These are phyloP conservation scores for Pyrochroa serraticornis DNA, from an alignment of 2,888 invertebrate genomes.

Conservation along the genomic window DNA sequence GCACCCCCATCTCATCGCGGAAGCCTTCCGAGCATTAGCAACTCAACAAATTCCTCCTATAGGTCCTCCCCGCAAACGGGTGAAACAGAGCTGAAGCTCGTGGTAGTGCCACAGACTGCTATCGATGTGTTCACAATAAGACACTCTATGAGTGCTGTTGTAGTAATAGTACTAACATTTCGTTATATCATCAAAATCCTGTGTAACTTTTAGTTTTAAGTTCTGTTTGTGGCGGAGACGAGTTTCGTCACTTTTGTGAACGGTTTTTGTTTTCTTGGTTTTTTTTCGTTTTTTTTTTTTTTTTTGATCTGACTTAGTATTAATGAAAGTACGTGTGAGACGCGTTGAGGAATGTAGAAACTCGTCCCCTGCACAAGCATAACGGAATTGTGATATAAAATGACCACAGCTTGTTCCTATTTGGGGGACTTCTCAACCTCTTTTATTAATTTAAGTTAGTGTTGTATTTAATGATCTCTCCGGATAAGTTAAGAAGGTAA, in stretches of 20 bases:
- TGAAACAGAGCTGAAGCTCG: conserved; percentile 79
- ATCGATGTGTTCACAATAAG: conserved; percentile 50
- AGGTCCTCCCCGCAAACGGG: conserved; percentile 94
- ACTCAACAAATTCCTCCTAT: conserved; percentile 99
- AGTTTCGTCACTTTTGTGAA: conserved; percentile 36
- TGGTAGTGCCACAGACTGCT: conserved; percentile 50
- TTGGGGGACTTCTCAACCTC: conserved; percentile 53
- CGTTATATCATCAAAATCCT: conserved; percentile 32
- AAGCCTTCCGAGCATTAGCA: conserved; percentile 97
- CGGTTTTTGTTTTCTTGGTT: too few species aligned
- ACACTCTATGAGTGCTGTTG: conserved; percentile 45
- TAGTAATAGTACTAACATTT: conserved; percentile 30
- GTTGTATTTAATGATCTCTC: conserved; percentile 53
- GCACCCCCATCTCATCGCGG: conserved; percentile 97
- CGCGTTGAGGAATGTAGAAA: conserved; percentile 8
- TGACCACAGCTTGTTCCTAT: conserved; percentile 56
- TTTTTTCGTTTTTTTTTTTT: too few species aligned
- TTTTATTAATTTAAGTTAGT: conserved; percentile 47
- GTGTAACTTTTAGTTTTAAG: conserved; percentile 37
- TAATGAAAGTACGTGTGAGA: conserved; percentile 23
- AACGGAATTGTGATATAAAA: conserved; percentile 55
- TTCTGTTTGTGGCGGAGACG: conserved; percentile 14
- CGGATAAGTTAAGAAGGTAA: conserved; percentile 41
- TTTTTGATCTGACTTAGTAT: conserved; percentile 24
- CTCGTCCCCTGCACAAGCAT: conserved; percentile 44